Conservation (phyloP, 1,140 invertebrate genomes). For the Xylocopa sonorina region DNA sequence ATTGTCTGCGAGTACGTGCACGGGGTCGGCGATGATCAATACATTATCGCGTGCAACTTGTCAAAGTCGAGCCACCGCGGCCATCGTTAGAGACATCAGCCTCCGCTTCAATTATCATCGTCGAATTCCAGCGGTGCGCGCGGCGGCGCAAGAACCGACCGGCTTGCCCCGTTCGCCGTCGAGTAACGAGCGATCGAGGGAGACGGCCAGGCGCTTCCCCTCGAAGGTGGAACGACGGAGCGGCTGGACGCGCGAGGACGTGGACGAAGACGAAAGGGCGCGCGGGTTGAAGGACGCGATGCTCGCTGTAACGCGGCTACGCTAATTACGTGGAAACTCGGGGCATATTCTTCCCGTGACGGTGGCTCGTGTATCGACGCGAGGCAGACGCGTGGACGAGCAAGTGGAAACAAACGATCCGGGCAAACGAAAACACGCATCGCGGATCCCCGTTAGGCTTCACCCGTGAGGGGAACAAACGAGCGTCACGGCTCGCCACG, state of each 20-base stretch:
- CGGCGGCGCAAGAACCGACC: constrained; percentile 21
- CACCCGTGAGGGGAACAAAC: constrained; percentile 68
- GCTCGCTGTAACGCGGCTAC: constrained; percentile 38
- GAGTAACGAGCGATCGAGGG: constrained; percentile 31
- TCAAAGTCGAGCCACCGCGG: constrained; percentile 42
- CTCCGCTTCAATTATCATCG: constrained; percentile 44
- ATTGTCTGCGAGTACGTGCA: constrained; percentile 8
- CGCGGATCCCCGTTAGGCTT: constrained; percentile 60
- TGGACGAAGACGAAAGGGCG: not conserved
- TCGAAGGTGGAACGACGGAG: not conserved
- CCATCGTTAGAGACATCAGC: constrained; percentile 41
- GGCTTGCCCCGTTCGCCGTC: too few species aligned
- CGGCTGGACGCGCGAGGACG: too few species aligned
- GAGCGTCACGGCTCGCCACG: constrained; percentile 69
- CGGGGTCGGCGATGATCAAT: constrained; percentile 18
- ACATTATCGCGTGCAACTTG: constrained; percentile 41
- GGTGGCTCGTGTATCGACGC: not conserved
- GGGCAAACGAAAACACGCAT: constrained; percentile 54
- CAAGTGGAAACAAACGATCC: constrained; percentile 34
- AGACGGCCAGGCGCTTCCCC: not conserved
- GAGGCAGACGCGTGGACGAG: not conserved
- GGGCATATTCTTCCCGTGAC: constrained; percentile 46
- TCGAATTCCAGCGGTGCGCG: constrained; percentile 29
- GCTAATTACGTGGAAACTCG: constrained; percentile 54
- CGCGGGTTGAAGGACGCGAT: constrained; percentile 23